Evolutionary conservation across 1,140 invertebrate genomes (phyloP), one percentile per base, ranked within the genome.

Genomic region (Eciton burchellii): DNA sequence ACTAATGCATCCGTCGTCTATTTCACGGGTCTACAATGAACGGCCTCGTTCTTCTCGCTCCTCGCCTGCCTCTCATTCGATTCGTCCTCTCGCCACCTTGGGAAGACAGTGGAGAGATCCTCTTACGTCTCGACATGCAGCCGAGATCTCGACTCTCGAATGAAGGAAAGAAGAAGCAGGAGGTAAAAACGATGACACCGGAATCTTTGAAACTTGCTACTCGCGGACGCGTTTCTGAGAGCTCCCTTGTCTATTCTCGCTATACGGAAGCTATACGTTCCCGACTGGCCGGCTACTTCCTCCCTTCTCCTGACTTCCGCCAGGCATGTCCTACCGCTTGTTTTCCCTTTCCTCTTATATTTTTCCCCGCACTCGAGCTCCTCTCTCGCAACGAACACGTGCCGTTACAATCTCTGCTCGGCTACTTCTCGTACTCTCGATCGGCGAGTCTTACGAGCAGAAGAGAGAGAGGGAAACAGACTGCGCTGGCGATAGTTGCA

Each of bases 381-480:
- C 11, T 21, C 11, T 21, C 9, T 29, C 5, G 45, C 8, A 43
- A 76, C 57, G 43, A 74, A 16, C 35, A 56, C 29, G 54, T 43
- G 35, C 24, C 49, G 49, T 79, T 56, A 79, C 63, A 79, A 68
- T 68, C 16, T 45, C 43, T 76, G 43, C 47, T n/a, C n/a, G 29
- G 35, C 62, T 79, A 79, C 74, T 79, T 66, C 35, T 43, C 35
- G 47, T 41, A 66, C 54, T 79, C 21, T 45, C 35, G n/a, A 45
- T 68, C 74, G 47, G 11, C 26, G 11, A 35, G 29, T 57, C 45
- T 29, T 26, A 14, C 6, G 43, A 19, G n/a, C 43, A 21, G 26
- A 26, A 70, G 5, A 1, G 68, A 57, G 52, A 16, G 43, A 74
- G 43, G 59, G 11, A 47, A 8, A 60, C n/a, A 45, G 41, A 45